Base-by-base conservation (phyloP, 2,797 vertebrate genomes). In the Brotula barbata region DNA sequence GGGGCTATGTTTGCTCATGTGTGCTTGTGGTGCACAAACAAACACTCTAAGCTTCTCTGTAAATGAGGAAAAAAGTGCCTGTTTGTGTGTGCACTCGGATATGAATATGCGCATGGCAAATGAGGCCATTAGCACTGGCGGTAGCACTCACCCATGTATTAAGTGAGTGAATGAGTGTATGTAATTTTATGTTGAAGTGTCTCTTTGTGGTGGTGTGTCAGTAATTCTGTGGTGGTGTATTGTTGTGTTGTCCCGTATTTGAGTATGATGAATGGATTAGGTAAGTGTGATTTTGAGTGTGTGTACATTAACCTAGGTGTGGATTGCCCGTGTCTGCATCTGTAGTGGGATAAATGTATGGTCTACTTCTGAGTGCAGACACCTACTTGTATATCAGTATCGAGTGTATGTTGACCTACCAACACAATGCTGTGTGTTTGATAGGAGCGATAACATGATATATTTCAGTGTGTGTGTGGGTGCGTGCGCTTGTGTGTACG, bases 21-120 rank as follows among this genome's bases (percentile, higher is more conserved):
- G 78, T 54, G 79, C 78, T 62, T 64, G 77, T 64, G 61, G 68
- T 76, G 72, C 81, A 78, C 80, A 87, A 87, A 85, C 85, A 85
- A 84, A 86, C 83, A 82, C 80, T 80, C 71, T 61, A 25, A 87
- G 81, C 84, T 45, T 49, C 73, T 78, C 3, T 39, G 75, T 78
- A 86, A 86, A 87, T 85, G 64, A 77, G 67, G 49, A 34, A 46
- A 60, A 71, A 59, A 25, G 31, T 9, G 64, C 31, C 23, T 41
- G 34, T 73, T 67, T 76, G 65, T 72, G 76, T 68, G 61, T 70
- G 47, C 64, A 19, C 68, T 68, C 17, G 13, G 78, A 78, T 81
- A 84, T 87, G 76, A 87, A 84, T 81, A 78, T 76, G 68, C 54
- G 23, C 73, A 57, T 71, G 16, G 60, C 70, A 77, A 87, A 87